Percentiles rank a stretch among this genome's conserved stretches.
Evolutionary conservation across 2,797 vertebrate species (phyloP).

Genomic region (Sebastes diaconus): DNA sequence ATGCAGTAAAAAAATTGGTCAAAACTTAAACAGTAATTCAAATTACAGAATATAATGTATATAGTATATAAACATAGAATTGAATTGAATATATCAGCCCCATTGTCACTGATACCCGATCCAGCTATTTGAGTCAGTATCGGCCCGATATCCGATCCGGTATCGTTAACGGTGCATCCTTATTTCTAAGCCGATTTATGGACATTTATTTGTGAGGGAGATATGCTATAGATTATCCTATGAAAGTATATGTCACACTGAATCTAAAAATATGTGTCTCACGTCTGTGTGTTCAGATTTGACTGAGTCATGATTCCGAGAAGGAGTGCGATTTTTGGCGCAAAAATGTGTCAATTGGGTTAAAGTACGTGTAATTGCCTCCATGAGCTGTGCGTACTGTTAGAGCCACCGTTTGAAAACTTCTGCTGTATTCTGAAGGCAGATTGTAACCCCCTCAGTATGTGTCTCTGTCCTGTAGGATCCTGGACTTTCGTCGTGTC

Average conservation of each 20-base stretch:
- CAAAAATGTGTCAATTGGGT: not conserved
- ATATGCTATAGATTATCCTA: not conserved
- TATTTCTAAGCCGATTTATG: not conserved
- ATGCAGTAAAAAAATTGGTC: fast-evolving
- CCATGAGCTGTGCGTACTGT: not conserved
- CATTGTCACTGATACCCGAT: too few species aligned
- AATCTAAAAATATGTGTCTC: too few species aligned
- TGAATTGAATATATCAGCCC: too few species aligned
- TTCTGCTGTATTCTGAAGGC: not conserved
- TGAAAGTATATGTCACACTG: too few species aligned
- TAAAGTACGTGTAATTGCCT: not conserved
- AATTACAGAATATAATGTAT: too few species aligned
- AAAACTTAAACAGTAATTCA: too few species aligned
- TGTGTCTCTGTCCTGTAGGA: constrained; percentile 76
- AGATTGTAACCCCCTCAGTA: not conserved
- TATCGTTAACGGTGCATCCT: too few species aligned
- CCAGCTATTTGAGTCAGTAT: too few species aligned
- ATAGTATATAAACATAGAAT: too few species aligned
- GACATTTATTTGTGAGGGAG: not conserved
- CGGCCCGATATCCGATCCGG: too few species aligned
- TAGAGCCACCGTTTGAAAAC: not conserved
- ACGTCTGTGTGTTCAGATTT: not conserved
- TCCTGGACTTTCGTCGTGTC: constrained; percentile 95
- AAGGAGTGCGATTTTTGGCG: not conserved
- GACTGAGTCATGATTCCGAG: not conserved